A percentile compares a stretch with the other conserved stretches of the same genome.
Evolutionary conservation across 2,888 invertebrate species (phyloP).

Genomic region (Heliconius hortense): DNA sequence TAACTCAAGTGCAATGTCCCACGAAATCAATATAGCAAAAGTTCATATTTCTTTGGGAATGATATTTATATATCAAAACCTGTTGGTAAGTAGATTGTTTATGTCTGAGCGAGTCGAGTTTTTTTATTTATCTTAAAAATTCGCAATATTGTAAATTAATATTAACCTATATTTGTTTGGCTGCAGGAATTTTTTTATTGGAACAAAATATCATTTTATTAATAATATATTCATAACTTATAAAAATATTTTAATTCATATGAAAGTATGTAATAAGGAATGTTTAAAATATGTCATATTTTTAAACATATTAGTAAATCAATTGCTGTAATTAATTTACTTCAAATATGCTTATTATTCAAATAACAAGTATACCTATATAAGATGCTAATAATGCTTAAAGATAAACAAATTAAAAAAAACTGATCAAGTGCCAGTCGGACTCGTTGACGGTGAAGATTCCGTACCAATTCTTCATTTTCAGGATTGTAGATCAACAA

Average conservation of each 20-base stretch:
- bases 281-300: too few species aligned
- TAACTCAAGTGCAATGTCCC: constrained; percentile 77
- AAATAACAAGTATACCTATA: not conserved
- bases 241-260: not conserved
- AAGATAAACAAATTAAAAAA: too few species aligned
- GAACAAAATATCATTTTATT: not conserved
- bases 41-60: constrained; percentile 35
- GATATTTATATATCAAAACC: constrained; percentile 22
- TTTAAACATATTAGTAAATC: too few species aligned
- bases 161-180: not conserved
- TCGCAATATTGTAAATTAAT: not conserved
- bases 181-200: not conserved
- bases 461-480: too few species aligned
- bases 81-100: not conserved
- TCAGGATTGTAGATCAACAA: too few species aligned
- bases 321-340: not conserved
- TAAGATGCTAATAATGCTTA: too few species aligned
- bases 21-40: constrained; percentile 77
- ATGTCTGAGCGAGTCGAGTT: too few species aligned
- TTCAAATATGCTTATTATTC: not conserved
- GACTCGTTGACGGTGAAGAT: too few species aligned
- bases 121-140: not conserved
- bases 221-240: not conserved
- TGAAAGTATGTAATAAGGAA: too few species aligned
- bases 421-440: too few species aligned